Evolutionary conservation across 2,113 vertebrate genomes (phyloP).

Genomic region (Gadus chalcogrammus): DNA sequence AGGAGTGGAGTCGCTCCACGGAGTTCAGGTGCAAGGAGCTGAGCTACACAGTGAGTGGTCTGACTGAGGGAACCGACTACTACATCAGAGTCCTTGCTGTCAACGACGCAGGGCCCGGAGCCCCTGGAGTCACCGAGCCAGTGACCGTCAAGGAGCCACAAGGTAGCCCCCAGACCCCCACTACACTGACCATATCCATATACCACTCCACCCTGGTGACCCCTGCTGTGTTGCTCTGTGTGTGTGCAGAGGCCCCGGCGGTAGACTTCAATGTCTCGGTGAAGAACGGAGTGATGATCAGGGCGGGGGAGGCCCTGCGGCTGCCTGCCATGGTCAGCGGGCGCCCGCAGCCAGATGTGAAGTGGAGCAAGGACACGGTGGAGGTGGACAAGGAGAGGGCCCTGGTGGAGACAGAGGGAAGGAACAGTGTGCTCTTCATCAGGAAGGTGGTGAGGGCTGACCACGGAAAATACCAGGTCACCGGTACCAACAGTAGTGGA

Average conservation of each 20-base stretch:
- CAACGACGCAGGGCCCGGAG: conserved; percentile 88
- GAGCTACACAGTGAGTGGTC: conserved; percentile 82
- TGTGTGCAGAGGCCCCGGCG: conserved; percentile 78
- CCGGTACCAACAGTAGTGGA: conserved; percentile 87
- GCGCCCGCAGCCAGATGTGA: conserved; percentile 84
- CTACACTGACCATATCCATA: no score
- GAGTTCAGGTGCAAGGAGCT: conserved; percentile 85
- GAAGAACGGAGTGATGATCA: conserved; percentile 84
- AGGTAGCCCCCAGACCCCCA: conserved; percentile 65
- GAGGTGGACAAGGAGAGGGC: conserved; percentile 83
- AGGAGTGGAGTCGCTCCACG: conserved; percentile 90
- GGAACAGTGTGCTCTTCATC: conserved; percentile 82
- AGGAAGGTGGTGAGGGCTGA: conserved; percentile 84
- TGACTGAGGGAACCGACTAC: conserved; percentile 91
- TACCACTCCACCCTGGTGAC: no score
- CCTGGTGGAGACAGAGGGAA: conserved; percentile 82
- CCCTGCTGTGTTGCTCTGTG: background rate
- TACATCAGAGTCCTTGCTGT: conserved; percentile 87
- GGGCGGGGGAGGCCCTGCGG: conserved; percentile 83
- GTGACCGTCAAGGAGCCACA: conserved; percentile 88
- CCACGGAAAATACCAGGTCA: conserved; percentile 86
- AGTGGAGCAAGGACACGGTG: conserved; percentile 83
- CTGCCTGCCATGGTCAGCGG: conserved; percentile 88
- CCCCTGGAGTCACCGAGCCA: conserved; percentile 86
- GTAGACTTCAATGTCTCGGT: conserved; percentile 86